Base-by-base conservation (phyloP, 1,140 invertebrate genomes). In the Drosophila ercepeae region DNA sequence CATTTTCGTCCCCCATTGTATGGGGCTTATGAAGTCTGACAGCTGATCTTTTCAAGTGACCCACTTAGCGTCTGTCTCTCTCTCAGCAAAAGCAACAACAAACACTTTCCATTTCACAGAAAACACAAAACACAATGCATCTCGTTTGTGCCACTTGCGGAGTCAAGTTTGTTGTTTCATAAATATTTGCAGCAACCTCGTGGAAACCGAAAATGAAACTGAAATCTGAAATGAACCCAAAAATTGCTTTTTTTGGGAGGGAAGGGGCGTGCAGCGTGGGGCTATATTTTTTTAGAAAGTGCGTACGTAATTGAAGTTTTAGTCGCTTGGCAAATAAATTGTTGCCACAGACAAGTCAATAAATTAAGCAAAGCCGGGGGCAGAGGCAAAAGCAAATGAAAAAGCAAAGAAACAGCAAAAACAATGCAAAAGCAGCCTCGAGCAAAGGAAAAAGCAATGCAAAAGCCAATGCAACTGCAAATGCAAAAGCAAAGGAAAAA, bases 11-110 rank as follows among this genome's bases (percentile, higher is more conserved):
- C 54, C 21, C 9, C 27, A 9, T 14, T 25, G 21, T 60, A 3
- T 19, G 4, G 27, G 27, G 27, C 45, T 42, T 39, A 41, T 58
- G 13, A 32, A 32, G 29, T 45, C 21, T 64, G 75, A 88, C 82
- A 82, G 82, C 82, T 88, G 82, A 88, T 89, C 82, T 82, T 60
- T 72, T 71, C 82, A 88, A 89, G 82, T 88, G 82, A 88, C 82
- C 82, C 82, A 88, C 82, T 88, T 88, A 75, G 68, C 57, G 50
- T 44, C 39, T 68, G 61, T 67, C 76, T 61, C 72, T 55, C 34
- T 79, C 64, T 76, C 74, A 51, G 64, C 72, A 42, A 42, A 2
- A 39, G n/a, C 51, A 72, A 41, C 72, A 57, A 72, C 67, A 76
- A 76, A 68, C 69, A 81, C 81, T 84, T 88, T 84, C 81, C 52